Evolutionary conservation across 2,888 invertebrate genomes (phyloP).

Genomic region (Osmoderma eremita): DNA sequence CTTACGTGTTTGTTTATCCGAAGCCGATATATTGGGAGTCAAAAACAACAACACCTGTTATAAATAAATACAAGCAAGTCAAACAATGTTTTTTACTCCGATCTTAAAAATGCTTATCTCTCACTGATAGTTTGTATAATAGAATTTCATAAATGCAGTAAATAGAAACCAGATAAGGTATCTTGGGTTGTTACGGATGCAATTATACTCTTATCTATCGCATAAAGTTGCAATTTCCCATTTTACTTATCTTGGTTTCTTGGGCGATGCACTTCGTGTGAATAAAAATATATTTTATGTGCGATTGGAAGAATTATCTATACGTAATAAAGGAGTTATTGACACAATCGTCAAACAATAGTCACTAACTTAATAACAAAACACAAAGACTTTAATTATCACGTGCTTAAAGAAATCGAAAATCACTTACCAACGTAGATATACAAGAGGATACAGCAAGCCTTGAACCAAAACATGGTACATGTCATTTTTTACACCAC

Average conservation of each 20-base stretch:
- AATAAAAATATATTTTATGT: slow-evolving; percentile 29
- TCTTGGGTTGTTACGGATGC: too few species aligned
- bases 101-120: neutral
- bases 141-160: too few species aligned
- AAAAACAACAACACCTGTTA: slow-evolving; percentile 26
- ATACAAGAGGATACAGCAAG: slow-evolving; percentile 21
- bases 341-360: neutral
- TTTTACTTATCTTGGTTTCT: neutral
- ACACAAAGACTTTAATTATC: neutral
- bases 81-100: neutral
- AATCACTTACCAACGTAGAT: slow-evolving; percentile 24
- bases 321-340: slow-evolving; percentile 3
- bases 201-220: neutral
- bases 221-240: neutral
- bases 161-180: too few species aligned
- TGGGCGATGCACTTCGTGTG: neutral
- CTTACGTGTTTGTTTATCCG: slow-evolving; percentile 16
- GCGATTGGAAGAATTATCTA: neutral
- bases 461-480: slow-evolving; percentile 28
- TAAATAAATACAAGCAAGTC: slow-evolving; percentile 3
- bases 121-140: too few species aligned
- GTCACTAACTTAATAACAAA: neutral
- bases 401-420: neutral
- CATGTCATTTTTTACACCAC: slow-evolving; percentile 5
- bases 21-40: neutral